These are phyloP conservation scores for Potamarius usumacintae DNA, from an alignment of 2,113 vertebrate species.

Conservation along the genomic window DNA sequence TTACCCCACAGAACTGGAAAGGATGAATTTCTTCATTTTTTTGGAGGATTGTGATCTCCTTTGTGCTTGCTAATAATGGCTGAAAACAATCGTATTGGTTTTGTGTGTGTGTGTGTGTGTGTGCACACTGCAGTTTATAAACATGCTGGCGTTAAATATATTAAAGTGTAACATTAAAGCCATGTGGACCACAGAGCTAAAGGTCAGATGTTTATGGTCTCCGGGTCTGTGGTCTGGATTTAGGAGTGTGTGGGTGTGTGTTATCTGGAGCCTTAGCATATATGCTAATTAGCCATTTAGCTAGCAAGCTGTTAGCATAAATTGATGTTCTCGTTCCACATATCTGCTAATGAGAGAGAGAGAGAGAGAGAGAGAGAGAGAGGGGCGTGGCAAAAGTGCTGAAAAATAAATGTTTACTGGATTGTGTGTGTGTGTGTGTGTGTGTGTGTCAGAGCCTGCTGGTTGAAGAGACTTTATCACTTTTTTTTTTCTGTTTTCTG, in stretches of 20 bases:
- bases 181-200: background rate
- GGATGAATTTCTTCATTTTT: background rate
- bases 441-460: background rate
- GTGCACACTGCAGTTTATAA: background rate
- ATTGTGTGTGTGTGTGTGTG: constrained; percentile 7
- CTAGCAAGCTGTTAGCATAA: background rate
- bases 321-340: background rate
- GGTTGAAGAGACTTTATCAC: constrained; percentile 12
- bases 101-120: too few relatives aligned
- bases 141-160: background rate
- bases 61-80: background rate
- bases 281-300: background rate
- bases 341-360: background rate
- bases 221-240: background rate
- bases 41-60: background rate
- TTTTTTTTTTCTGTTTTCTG: background rate
- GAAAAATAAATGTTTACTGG: background rate
- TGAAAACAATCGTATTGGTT: background rate
- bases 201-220: background rate
- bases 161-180: background rate
- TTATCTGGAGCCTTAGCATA: background rate
- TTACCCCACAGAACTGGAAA: background rate
- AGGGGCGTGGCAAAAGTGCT: background rate
- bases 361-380: background rate
- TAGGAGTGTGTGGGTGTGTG: background rate